These are phyloP conservation scores for Netelia inedita DNA, from an alignment of 2,888 invertebrate genomes.

Conservation along the genomic window DNA sequence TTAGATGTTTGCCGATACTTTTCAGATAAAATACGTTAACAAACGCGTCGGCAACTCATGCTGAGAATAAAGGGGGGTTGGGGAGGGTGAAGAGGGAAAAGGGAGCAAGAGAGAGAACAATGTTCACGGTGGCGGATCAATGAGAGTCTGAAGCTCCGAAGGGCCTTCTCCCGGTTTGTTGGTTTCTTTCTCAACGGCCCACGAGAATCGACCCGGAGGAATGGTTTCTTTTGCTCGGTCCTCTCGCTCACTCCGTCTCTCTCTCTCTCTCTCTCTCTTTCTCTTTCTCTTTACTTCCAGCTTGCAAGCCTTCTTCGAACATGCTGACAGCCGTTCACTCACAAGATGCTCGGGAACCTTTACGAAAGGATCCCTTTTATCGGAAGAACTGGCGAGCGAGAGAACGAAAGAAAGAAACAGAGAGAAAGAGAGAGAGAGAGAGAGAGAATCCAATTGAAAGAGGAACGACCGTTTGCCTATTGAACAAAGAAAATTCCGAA, in stretches of 20 bases:
- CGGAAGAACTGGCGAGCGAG: constrained; percentile 33
- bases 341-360: constrained; percentile 54
- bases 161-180: constrained; percentile 49
- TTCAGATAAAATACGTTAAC: constrained; percentile 8
- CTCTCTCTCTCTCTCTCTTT: constrained; percentile 52
- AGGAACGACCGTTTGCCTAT: constrained; percentile 53
- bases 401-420: constrained; percentile 26
- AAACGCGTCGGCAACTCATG: constrained; percentile 17
- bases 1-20: not conserved
- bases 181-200: constrained; percentile 59
- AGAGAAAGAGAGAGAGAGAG: constrained; percentile 9
- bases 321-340: constrained; percentile 56
- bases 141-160: constrained; percentile 55
- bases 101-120: constrained; percentile 44
- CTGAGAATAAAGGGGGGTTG: constrained; percentile 23
- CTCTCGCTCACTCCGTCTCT: constrained; percentile 31
- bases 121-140: constrained; percentile 48
- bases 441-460: constrained; percentile 41
- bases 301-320: constrained; percentile 50
- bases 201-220: constrained; percentile 53
- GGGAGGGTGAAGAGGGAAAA: constrained; percentile 13
- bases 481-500: constrained; percentile 58
- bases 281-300: constrained; percentile 34
- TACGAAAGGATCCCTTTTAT: constrained; percentile 59
- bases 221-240: constrained; percentile 55